A percentile compares a stretch with the other conserved stretches of the same genome.
phyloP scores from a whole-genome alignment of 2,888 invertebrate genomes.

The Drosophila mettleri region DNA sequence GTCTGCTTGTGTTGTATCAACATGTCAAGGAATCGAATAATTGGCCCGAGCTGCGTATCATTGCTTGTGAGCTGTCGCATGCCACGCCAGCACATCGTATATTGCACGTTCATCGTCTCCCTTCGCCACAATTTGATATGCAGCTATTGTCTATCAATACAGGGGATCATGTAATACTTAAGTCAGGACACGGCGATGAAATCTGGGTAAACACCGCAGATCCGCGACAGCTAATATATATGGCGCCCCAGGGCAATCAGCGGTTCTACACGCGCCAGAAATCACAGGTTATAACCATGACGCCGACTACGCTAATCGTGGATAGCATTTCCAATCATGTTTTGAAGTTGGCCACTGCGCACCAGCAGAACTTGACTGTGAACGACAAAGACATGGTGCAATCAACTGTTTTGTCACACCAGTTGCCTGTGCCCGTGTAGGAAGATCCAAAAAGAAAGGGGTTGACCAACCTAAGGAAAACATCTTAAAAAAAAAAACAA shows the following conservation, averaged over 20 bases:
- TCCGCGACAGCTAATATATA: constrained; percentile 74
- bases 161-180: constrained; percentile 80
- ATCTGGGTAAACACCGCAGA: constrained; percentile 81
- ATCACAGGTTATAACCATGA: constrained; percentile 79
- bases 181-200: constrained; percentile 74
- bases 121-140: constrained; percentile 73
- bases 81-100: constrained; percentile 80
- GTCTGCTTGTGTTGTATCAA: constrained; percentile 76
- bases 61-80: constrained; percentile 82
- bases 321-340: constrained; percentile 82
- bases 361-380: constrained; percentile 32
- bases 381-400: neutral
- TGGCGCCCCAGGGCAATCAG: constrained; percentile 62
- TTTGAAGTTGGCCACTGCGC: constrained; percentile 75
- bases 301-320: constrained; percentile 69
- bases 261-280: constrained; percentile 80
- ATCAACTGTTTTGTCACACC: neutral
- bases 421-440: constrained; percentile 16
- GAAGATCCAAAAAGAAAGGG: constrained; percentile 6
- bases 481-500: neutral
- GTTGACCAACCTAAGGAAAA: neutral
- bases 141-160: constrained; percentile 74
- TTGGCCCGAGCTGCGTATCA: constrained; percentile 71
- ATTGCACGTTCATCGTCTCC: constrained; percentile 73
- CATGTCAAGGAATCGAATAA: constrained; percentile 43